These are phyloP conservation scores for Melopsittacus undulatus DNA, from an alignment of 2,797 vertebrate genomes.

Conservation along the genomic window DNA sequence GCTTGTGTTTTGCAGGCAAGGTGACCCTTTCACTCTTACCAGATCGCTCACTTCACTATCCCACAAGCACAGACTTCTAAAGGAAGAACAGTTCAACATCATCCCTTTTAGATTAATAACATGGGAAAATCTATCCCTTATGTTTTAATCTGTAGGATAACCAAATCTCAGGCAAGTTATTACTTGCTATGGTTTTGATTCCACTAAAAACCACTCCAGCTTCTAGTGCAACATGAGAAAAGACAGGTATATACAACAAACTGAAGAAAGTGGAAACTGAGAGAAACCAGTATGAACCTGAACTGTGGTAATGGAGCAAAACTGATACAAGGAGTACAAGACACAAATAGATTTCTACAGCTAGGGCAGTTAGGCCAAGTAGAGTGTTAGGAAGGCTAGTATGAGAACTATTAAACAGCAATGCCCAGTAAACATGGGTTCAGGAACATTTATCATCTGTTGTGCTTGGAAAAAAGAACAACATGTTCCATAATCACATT, in stretches of 20 bases:
- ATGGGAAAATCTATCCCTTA: not conserved
- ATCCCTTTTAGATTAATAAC: not conserved
- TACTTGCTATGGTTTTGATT: not conserved
- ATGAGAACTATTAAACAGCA: not conserved
- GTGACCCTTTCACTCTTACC: not conserved
- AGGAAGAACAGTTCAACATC: not conserved
- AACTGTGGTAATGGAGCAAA: not conserved
- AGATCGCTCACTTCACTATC: not conserved
- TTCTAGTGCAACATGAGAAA: not conserved
- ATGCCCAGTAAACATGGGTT: not conserved
- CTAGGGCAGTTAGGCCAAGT: not conserved
- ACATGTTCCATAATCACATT: not conserved
- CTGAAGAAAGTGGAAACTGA: not conserved
- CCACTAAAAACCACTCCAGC: not conserved
- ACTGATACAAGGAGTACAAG: not conserved
- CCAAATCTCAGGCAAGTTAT: not conserved
- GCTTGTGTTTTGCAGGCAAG: not conserved
- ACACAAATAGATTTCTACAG: not conserved
- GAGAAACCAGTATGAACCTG: not conserved
- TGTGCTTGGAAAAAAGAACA: not conserved
- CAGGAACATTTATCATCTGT: not conserved
- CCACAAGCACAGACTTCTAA: not conserved
- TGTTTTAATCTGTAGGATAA: not conserved
- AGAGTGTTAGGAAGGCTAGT: not conserved
- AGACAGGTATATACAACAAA: not conserved